These are phyloP conservation scores for Galerucella nymphaeae DNA, from an alignment of 2,888 invertebrate species.

Conservation along the genomic window DNA sequence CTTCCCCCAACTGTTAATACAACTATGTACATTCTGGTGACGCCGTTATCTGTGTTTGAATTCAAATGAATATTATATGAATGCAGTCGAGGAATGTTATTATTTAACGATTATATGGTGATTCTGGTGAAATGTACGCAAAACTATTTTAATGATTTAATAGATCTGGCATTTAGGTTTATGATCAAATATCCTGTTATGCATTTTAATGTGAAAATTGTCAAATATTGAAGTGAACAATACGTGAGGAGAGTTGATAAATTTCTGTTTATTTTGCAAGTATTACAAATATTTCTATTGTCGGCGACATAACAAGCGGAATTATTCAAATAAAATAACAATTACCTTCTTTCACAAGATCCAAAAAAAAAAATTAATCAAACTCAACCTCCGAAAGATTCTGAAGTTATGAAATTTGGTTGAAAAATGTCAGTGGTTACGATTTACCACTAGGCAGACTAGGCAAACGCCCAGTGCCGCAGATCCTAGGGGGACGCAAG, in stretches of 20 bases:
- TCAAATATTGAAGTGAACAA: conserved; percentile 23
- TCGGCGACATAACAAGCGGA: not conserved
- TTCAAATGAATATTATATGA: conserved; percentile 22
- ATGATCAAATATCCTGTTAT: conserved; percentile 29
- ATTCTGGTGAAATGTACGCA: conserved; percentile 33
- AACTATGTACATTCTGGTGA: conserved; percentile 7
- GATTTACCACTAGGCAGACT: no score
- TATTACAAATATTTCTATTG: conserved; percentile 1
- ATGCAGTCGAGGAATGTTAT: conserved; percentile 39
- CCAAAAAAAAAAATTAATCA: not conserved
- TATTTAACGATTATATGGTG: conserved; percentile 39
- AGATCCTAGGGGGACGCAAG: no score
- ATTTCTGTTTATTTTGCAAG: not conserved
- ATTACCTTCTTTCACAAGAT: not conserved
- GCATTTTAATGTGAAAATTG: conserved; percentile 28
- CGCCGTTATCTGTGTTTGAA: conserved; percentile 20
- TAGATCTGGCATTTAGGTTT: conserved; percentile 38
- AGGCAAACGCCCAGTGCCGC: no score
- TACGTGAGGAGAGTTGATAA: conserved; percentile 12
- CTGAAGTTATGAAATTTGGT: no score
- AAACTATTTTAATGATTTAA: conserved; percentile 41
- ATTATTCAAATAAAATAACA: not conserved
- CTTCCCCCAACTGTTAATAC: not conserved
- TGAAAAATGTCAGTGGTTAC: no score
- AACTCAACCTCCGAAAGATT: no score